Evolutionary conservation across 2,113 vertebrate species (phyloP).

Genomic region (Oreochromis tanganicae): DNA sequence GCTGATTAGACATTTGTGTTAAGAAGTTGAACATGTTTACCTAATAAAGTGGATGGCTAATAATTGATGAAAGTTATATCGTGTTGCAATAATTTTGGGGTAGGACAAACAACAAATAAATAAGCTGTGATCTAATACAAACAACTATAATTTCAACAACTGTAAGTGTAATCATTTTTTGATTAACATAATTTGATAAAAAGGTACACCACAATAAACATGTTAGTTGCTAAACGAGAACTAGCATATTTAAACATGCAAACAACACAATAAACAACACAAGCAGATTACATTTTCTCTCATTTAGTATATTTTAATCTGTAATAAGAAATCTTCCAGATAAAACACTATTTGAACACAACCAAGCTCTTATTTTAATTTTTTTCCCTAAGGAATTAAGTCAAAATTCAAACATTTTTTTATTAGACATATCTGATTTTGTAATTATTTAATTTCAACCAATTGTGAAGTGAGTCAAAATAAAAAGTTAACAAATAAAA

Average conservation of each 20-base stretch:
- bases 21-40: not conserved
- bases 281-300: not conserved
- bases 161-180: not conserved
- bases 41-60: not conserved
- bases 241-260: not conserved
- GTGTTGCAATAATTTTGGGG: not conserved
- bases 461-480: not conserved
- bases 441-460: not conserved
- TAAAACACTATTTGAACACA: not conserved
- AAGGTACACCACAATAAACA: not conserved
- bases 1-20: not conserved
- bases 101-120: not conserved
- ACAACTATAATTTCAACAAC: not conserved
- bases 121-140: not conserved
- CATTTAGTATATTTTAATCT: not conserved
- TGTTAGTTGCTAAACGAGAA: not conserved
- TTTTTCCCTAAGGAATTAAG: not conserved
- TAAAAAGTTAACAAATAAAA: not conserved
- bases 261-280: not conserved
- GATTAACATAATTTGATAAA: not conserved
- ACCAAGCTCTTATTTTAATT: not conserved
- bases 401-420: not conserved
- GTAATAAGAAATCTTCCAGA: not conserved
- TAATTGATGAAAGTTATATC: not conserved
- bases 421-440: not conserved